These are phyloP conservation scores for Peucedramus taeniatus DNA, from an alignment of 2,113 vertebrate genomes.

Conservation along the genomic window DNA sequence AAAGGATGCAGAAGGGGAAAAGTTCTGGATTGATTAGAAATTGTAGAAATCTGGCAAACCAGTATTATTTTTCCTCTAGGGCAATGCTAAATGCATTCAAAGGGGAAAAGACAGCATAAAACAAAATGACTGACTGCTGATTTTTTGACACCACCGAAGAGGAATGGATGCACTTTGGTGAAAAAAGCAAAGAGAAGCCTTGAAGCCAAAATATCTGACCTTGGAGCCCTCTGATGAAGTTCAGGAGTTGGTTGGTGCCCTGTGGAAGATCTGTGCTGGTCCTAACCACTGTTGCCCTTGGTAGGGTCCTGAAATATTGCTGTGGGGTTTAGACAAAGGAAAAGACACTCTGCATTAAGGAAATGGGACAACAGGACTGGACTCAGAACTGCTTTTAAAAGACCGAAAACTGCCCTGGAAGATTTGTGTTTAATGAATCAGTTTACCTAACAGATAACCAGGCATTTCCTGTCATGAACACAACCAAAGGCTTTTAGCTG, in stretches of 20 bases:
- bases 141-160: not conserved
- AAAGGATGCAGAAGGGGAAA: not conserved
- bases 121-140: not conserved
- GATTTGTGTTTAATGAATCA: not conserved
- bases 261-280: not conserved
- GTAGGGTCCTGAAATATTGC: not conserved
- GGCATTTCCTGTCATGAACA: not conserved
- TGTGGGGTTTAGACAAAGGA: not conserved
- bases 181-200: not conserved
- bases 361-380: not conserved
- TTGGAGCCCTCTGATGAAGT: not conserved
- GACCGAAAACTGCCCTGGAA: not conserved
- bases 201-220: not conserved
- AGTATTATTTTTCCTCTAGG: not conserved
- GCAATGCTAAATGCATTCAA: not conserved
- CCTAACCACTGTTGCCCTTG: not conserved
- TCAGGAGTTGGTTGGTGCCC: not conserved
- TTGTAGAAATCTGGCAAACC: not conserved
- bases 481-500: not conserved
- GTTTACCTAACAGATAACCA: slow-evolving; percentile 10
- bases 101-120: not conserved
- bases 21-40: not conserved
- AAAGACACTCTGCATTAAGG: not conserved
- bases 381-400: not conserved
- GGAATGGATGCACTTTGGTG: not conserved